Conservation (phyloP, 2,888 invertebrate species). For the Lepidocyrtinus sp. region DNA sequence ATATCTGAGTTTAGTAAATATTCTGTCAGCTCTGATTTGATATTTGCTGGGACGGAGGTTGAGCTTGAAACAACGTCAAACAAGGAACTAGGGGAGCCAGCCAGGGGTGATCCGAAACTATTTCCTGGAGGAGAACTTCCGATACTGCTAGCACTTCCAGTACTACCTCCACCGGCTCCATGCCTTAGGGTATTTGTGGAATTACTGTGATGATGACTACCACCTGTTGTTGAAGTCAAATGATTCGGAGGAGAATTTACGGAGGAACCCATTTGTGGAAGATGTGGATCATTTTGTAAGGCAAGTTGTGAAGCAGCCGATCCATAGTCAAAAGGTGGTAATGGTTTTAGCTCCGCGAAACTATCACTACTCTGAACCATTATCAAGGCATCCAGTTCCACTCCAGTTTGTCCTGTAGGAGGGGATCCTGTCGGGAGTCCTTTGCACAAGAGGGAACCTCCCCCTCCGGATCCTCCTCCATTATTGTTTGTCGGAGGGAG, state of each 20-base stretch:
- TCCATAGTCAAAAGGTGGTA: constrained; percentile 80
- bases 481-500: constrained; percentile 53
- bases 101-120: constrained; percentile 62
- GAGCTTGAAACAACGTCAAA: constrained; percentile 67
- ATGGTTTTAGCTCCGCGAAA: constrained; percentile 86
- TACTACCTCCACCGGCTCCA: constrained; percentile 58
- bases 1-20: constrained; percentile 70
- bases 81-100: constrained; percentile 61
- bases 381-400: constrained; percentile 62
- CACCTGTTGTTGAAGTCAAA: constrained; percentile 46
- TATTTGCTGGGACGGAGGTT: constrained; percentile 63
- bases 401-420: constrained; percentile 49
- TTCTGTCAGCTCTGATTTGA: constrained; percentile 69
- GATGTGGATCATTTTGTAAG: constrained; percentile 66
- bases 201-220: constrained; percentile 39
- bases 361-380: constrained; percentile 76
- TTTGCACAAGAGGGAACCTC: constrained; percentile 31
- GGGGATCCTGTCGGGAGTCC: constrained; percentile 41
- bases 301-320: constrained; percentile 56
- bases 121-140: constrained; percentile 64
- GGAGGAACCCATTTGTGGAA: constrained; percentile 67
- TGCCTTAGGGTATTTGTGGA: constrained; percentile 48
- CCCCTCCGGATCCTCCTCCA: constrained; percentile 31
- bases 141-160: constrained; percentile 66
- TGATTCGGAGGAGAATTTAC: constrained; percentile 57